Conservation (phyloP, 2,113 vertebrate genomes). For the Cygnus atratus region DNA sequence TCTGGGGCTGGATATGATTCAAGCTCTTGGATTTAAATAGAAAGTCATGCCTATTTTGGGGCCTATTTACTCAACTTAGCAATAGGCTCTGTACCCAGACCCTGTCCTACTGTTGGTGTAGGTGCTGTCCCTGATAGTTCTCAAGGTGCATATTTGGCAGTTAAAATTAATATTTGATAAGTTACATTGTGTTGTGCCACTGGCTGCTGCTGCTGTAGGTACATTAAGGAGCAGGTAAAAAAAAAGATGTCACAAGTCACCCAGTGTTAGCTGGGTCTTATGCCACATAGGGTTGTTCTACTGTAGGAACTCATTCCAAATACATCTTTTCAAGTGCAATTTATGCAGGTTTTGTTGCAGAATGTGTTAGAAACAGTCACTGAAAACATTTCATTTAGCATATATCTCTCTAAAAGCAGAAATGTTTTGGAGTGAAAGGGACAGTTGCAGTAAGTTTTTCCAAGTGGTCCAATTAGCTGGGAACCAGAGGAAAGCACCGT, state of each 20-base stretch:
- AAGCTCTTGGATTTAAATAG: conserved; percentile 42
- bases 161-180: conserved; percentile 37
- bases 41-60: conserved; percentile 41
- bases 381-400: not conserved
- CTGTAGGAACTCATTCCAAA: not conserved
- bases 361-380: not conserved
- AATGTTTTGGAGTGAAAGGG: not conserved
- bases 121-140: not conserved
- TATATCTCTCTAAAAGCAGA: not conserved
- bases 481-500: not conserved
- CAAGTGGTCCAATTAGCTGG: not conserved
- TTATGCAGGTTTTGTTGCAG: not conserved
- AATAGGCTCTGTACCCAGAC: not conserved
- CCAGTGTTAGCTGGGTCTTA: not conserved
- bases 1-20: conserved; percentile 9
- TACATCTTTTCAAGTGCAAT: not conserved
- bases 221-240: not conserved
- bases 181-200: not conserved
- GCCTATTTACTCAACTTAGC: not conserved
- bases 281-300: not conserved
- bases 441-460: not conserved
- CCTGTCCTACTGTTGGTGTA: not conserved
- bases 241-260: not conserved
- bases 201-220: not conserved
- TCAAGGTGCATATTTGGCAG: not conserved